Base-by-base conservation (phyloP, 2,888 invertebrate species). In the Thecocarcelia acutangulata region DNA sequence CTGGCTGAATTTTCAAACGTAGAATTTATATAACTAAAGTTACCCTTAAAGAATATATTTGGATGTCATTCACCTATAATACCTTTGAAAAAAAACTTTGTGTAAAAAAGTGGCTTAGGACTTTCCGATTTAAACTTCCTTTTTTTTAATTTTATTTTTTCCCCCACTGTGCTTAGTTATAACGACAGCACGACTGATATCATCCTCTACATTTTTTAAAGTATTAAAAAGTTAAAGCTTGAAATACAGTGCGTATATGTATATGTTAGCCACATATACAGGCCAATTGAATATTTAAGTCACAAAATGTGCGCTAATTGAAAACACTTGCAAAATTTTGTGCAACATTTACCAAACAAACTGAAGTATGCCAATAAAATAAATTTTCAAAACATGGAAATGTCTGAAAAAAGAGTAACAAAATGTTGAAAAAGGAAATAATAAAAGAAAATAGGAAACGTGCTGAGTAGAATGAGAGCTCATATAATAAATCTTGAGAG, bases 311-410 rank as follows among this genome's bases (percentile, higher is more conserved):
- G 86, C 85, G 86, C 87, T 88, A 87, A 88, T 88, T 89, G 89
- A 88, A 89, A 87, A 86, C 87, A 88, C 87, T 88, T 88, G 86
- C 87, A 87, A 87, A 87, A 88, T 88, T 88, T 87, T 89, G 88
- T 84, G 85, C 86, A 76, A 42, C 73, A 78, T 68, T 70, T 75
- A 69, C 11, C 33, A 59, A 63, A 74, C 15, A 66, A 64, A 46
- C 73, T 56, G 64, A 73, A 77, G 77, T 82, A 74, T 64, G 77
- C 73, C 77, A 77, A 78, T 82, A 74, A 82, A 69, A 40, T 54
- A 69, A 58, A 58, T 5, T 37, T 28, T 58, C 42, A 44, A 48
- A 19, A 28, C 11, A 44, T 46, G 46, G 44, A 21, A 15, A 44
- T 15, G 13, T 0, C 11, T 8, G 24, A 2, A 24, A 54, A 64